phyloP scores from a whole-genome alignment of 2,888 invertebrate genomes.

The Luperina nickerlii region DNA sequence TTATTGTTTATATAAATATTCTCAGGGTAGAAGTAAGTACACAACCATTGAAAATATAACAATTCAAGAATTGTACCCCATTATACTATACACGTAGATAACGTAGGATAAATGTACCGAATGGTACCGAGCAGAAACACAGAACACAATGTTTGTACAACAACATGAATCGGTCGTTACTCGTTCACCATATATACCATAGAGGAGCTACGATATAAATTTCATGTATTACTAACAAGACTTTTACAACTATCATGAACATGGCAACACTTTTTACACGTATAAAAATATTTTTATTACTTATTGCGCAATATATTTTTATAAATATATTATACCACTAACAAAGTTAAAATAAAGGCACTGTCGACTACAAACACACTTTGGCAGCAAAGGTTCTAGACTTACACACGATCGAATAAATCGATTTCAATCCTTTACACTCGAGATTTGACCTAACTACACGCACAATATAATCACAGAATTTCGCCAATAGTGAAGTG shows the following conservation, averaged over 20 bases:
- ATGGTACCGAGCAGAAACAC: slow-evolving; percentile 64
- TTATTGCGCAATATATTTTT: slow-evolving; percentile 87
- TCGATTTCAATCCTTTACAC: slow-evolving; percentile 77
- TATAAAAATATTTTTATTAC: slow-evolving; percentile 88
- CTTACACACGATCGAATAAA: slow-evolving; percentile 78
- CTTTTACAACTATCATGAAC: slow-evolving; percentile 85
- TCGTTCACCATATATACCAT: slow-evolving; percentile 49
- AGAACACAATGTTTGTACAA: slow-evolving; percentile 66
- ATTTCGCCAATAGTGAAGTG: slow-evolving; percentile 88
- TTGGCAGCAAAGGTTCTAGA: slow-evolving; percentile 89
- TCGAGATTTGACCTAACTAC: slow-evolving; percentile 76
- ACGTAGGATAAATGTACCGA: slow-evolving; percentile 56
- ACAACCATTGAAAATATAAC: slow-evolving; percentile 84
- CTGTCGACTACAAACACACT: slow-evolving; percentile 91
- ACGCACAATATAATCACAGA: slow-evolving; percentile 87
- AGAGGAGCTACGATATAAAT: slow-evolving; percentile 64
- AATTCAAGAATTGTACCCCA: slow-evolving; percentile 77
- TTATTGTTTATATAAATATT: slow-evolving; percentile 68
- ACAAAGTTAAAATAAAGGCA: slow-evolving; percentile 87
- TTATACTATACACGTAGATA: slow-evolving; percentile 59
- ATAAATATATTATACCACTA: slow-evolving; percentile 88
- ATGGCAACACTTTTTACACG: slow-evolving; percentile 89
- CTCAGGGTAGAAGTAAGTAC: slow-evolving; percentile 84
- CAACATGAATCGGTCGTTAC: slow-evolving; percentile 65
- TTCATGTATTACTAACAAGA: slow-evolving; percentile 74